A percentile compares a stretch with the other conserved stretches of the same genome.
phyloP scores from a whole-genome alignment of 2,888 invertebrate genomes.

The Automeris io region DNA sequence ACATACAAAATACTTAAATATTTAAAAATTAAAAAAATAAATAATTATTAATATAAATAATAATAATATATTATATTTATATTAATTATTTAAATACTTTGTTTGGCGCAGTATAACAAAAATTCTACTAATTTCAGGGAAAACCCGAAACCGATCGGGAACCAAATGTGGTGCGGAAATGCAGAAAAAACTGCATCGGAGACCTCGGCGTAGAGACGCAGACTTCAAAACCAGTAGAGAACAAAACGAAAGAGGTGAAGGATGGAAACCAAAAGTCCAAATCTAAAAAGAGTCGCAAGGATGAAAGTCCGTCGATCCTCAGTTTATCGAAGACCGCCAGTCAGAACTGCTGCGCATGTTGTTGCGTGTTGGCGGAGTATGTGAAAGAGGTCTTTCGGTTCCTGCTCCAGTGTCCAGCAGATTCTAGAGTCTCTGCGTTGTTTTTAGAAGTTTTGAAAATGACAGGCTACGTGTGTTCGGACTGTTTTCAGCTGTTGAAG shows the following conservation, averaged over 20 bases:
- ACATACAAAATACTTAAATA: too few species aligned
- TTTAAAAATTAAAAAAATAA: too few species aligned
- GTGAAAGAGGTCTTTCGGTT: conserved; percentile 12
- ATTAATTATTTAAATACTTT: too few species aligned
- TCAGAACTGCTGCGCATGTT: conserved; percentile 16
- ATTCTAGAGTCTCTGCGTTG: conserved; percentile 8
- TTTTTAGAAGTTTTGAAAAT: conserved; percentile 9
- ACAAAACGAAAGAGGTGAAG: not conserved
- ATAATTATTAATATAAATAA: too few species aligned
- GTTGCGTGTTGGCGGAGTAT: conserved; percentile 12
- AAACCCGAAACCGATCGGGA: too few species aligned
- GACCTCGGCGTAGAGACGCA: not conserved
- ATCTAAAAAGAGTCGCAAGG: not conserved
- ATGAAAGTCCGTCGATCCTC: conserved; percentile 1
- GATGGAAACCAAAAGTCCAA: not conserved
- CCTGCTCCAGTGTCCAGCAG: conserved; percentile 1
- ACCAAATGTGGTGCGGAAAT: not conserved
- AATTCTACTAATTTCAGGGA: too few species aligned
- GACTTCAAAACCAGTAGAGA: not conserved
- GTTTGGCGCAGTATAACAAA: too few species aligned
- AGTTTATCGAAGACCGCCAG: not conserved
- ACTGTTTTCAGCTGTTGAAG: conserved; percentile 10
- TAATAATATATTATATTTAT: too few species aligned
- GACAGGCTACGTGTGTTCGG: conserved; percentile 9
- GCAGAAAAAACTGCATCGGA: not conserved